These are phyloP conservation scores for Ceyx erithaca DNA, from an alignment of 2,797 vertebrate genomes.

Conservation along the genomic window DNA sequence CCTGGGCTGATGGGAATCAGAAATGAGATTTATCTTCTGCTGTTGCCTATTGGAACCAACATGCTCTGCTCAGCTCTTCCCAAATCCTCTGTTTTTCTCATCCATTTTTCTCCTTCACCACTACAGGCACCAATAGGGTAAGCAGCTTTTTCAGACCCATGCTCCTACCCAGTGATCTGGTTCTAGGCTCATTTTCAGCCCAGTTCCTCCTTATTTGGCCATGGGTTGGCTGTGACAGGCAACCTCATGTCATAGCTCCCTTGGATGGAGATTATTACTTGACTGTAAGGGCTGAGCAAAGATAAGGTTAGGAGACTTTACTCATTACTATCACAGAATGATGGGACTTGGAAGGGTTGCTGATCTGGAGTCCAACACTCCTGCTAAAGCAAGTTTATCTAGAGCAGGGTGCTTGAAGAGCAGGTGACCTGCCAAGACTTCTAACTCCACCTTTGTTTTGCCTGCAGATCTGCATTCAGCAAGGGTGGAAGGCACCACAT, in stretches of 20 bases:
- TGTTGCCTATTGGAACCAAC: background rate
- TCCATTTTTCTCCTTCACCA: accelerated
- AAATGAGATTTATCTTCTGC: background rate
- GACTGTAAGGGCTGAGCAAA: background rate
- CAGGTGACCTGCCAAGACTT: background rate
- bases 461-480: constrained; percentile 91
- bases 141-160: background rate
- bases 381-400: background rate
- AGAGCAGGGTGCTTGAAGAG: background rate
- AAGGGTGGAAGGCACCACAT: constrained; percentile 93
- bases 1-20: background rate
- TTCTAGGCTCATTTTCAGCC: background rate
- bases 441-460: background rate
- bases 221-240: background rate
- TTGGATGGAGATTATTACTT: background rate
- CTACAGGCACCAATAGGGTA: background rate
- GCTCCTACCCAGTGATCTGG: background rate
- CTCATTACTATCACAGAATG: background rate
- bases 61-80: background rate
- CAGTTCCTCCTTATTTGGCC: background rate
- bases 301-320: background rate
- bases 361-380: background rate
- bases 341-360: background rate
- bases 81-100: background rate
- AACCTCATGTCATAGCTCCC: accelerated